Evolutionary conservation across 2,113 vertebrate genomes (phyloP), one percentile per base, ranked within the genome.

Genomic region (Jacana jacana): DNA sequence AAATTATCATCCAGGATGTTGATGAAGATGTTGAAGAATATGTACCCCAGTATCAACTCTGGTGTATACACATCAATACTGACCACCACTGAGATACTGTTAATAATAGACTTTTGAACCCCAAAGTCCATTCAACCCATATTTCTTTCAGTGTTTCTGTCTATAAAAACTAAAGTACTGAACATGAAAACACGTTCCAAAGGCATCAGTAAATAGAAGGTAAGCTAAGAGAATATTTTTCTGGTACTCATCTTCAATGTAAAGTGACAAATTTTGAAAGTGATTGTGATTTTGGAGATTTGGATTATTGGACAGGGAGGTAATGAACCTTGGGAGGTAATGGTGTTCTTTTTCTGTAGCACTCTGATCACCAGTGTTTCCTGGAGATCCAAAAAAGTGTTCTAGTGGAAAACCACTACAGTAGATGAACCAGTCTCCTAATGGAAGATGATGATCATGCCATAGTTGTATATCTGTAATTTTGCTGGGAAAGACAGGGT

Each of bases 111-210:
- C 2, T 28, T 87, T 70, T 61, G 19, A 81, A 69, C 4, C 1
- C 10, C 60, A 13, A 2, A 77, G 23, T 51, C 9, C 23, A 35
- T 44, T 66, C 49, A 35, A 44, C 4, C 64, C 18, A 4, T 6
- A 0, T 40, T 63, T 40, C 51, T 81, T 13, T 39, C 9, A 7
- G 10, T 33, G 4, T 48, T 88, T 86, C 37, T 66, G 11, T 51
- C 25, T 55, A 31, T 46, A 16, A 64, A 3, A 42, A 22, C 3
- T 2, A 2, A 40, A 68, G 6, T 76, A 42, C 0, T 40, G 14
- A 40, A 28, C 5, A 54, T 7, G 15, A 65, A 69, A 64, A 33
- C 7, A 23, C 22, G 5, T 51, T 68, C 9, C 44, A 90, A 31
- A 86, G 3, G 13, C 3, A 7, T 80, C 35, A 51, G 16, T n/a